These are phyloP conservation scores for Trachops cirrhosus DNA, from an alignment of 2,797 vertebrate genomes.

Conservation along the genomic window DNA sequence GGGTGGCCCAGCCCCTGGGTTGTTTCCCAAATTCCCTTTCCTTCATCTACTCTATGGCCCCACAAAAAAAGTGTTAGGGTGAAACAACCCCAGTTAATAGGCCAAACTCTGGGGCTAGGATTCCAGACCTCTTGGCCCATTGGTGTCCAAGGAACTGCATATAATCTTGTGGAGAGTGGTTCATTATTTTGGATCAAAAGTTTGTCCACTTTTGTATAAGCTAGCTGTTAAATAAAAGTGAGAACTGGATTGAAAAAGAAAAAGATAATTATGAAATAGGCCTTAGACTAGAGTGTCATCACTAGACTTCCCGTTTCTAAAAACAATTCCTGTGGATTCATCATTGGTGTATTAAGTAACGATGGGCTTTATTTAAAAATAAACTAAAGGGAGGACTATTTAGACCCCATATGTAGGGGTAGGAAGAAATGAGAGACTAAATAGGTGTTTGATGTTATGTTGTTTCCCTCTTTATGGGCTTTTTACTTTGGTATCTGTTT, in stretches of 20 bases:
- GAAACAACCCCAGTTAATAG: not conserved
- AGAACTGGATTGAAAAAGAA: conserved; percentile 40
- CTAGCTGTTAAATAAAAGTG: conserved; percentile 21
- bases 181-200: conserved; percentile 16
- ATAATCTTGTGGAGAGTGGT: conserved; percentile 6
- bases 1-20: not conserved
- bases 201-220: not conserved
- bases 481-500: conserved; percentile 38
- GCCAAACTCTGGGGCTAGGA: not conserved
- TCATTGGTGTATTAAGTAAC: not conserved
- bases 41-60: not conserved
- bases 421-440: conserved; percentile 20
- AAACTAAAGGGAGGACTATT: conserved; percentile 6
- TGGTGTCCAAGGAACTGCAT: not conserved
- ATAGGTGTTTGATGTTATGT: conserved; percentile 30
- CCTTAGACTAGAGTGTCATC: conserved; percentile 24
- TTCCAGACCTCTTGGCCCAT: not conserved
- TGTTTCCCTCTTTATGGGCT: not conserved
- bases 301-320: conserved; percentile 37
- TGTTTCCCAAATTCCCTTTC: not conserved
- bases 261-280: conserved; percentile 50
- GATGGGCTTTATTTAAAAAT: conserved; percentile 31
- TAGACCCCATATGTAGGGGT: conserved; percentile 23
- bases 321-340: conserved; percentile 20
- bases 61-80: not conserved